A percentile compares a stretch with the other conserved stretches of the same genome.
Evolutionary conservation across 2,113 vertebrate genomes (phyloP).

Genomic region (Pomatostomus ruficeps): DNA sequence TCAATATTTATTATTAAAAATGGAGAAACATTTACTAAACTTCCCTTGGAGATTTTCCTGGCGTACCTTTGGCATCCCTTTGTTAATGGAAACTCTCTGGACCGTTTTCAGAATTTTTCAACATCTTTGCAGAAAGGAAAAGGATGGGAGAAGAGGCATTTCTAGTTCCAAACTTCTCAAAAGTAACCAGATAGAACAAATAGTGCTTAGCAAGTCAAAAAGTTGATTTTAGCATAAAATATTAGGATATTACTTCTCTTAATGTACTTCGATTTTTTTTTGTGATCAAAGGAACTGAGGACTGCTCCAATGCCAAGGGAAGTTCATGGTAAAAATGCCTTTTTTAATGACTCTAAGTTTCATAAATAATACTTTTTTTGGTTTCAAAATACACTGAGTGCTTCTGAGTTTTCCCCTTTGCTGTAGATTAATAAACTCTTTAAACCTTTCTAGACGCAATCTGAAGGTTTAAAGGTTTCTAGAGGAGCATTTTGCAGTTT

Average conservation of each 20-base stretch:
- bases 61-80: neutral
- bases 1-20: slow-evolving; percentile 40
- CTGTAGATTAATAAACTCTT: neutral
- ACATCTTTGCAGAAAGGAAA: neutral
- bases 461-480: neutral
- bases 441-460: neutral
- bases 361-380: neutral
- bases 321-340: neutral
- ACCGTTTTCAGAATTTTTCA: neutral
- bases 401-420: neutral
- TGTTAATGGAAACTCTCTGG: neutral
- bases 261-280: neutral
- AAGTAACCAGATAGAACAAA: neutral
- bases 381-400: neutral
- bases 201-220: neutral
- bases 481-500: neutral
- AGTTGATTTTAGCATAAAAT: neutral
- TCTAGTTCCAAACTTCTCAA: neutral
- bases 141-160: neutral
- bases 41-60: neutral
- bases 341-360: neutral
- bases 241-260: neutral
- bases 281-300: neutral
- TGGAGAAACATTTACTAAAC: neutral
- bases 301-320: neutral